Evolutionary conservation across 2,888 invertebrate species (phyloP).

Genomic region (Timema cristinae): DNA sequence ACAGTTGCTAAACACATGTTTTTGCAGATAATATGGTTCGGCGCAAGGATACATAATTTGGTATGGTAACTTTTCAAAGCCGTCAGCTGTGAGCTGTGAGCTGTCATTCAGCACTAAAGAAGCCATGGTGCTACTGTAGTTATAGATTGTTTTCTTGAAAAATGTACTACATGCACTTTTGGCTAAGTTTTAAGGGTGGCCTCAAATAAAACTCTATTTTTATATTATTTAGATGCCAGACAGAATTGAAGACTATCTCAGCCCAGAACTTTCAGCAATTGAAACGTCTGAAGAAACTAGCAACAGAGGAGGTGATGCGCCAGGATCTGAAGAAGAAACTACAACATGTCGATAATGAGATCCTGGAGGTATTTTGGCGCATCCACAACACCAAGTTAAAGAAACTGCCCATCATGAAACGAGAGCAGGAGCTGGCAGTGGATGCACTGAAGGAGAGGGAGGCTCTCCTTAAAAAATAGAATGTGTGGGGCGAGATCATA

Average conservation of each 20-base stretch:
- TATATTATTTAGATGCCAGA: constrained; percentile 55
- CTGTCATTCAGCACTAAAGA: too few species aligned
- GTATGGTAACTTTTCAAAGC: too few species aligned
- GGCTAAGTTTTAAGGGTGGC: too few species aligned
- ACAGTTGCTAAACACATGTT: too few species aligned
- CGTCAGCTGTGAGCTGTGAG: too few species aligned
- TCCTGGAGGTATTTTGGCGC: constrained; percentile 80
- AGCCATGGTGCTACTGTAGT: too few species aligned
- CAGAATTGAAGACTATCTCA: constrained; percentile 54
- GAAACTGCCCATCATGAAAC: constrained; percentile 70
- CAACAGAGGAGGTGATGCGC: constrained; percentile 74
- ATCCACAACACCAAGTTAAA: constrained; percentile 75
- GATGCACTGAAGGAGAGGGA: constrained; percentile 59
- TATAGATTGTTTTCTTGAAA: too few species aligned
- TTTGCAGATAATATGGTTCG: too few species aligned
- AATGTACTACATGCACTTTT: too few species aligned
- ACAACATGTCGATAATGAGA: constrained; percentile 66
- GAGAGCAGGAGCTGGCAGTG: constrained; percentile 77
- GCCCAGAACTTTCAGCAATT: constrained; percentile 76
- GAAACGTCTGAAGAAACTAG: constrained; percentile 61
- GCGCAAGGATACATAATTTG: too few species aligned
- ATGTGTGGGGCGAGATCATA: too few species aligned
- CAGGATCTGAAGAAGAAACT: constrained; percentile 74
- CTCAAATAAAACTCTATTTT: too few species aligned
- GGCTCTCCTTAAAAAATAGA: constrained; percentile 25